Evolutionary conservation across 2,113 vertebrate genomes (phyloP), one percentile per base, ranked within the genome.

Genomic region (Peromyscus californicus): DNA sequence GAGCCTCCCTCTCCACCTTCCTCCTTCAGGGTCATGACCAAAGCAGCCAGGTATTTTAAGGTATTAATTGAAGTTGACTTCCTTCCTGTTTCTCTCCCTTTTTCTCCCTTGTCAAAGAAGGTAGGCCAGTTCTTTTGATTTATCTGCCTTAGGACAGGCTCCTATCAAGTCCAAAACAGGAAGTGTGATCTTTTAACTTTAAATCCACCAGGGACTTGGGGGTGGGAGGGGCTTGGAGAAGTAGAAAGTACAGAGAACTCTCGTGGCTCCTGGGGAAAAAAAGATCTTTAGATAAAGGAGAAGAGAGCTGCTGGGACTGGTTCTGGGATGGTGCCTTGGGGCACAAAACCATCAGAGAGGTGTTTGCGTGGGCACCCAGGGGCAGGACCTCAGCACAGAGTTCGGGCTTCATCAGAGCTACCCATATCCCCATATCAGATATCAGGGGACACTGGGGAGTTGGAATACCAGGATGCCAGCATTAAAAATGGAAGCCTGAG

Each of bases 81-180:
- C 72, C 29, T 90, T 24, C 36, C 65, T 3, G 19, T 59, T 26
- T 42, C 92, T 90, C 29, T 70, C 21, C 26, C 33, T 39, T 88
- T 67, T 51, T 51, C 92, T n/a, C 74, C 45, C 42, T 57, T 76
- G 48, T 95, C 94, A 96, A 85, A 97, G 85, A 82, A 72, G 74
- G 59, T 54, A 80, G 89, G 24, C 12, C 36, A 16, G 45, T 29
- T 33, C 70, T 97, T 97, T 92, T 93, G 94, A 85, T 92, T 96
- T 54, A 19, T 36, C 82, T 51, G 89, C 88, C 65, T 83, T 39
- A 36, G 67, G 89, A 61, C 70, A 89, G 57, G 24, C 33, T 61
- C 24, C 0, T 11, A 12, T 21, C 65, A 8, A 51, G 88, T 13
- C 16, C 26, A 89, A 72, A 86, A 86, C 54, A 92, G 54, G 70